These are phyloP conservation scores for Melanostigma gelatinosum DNA, from an alignment of 2,113 vertebrate species.

Conservation along the genomic window DNA sequence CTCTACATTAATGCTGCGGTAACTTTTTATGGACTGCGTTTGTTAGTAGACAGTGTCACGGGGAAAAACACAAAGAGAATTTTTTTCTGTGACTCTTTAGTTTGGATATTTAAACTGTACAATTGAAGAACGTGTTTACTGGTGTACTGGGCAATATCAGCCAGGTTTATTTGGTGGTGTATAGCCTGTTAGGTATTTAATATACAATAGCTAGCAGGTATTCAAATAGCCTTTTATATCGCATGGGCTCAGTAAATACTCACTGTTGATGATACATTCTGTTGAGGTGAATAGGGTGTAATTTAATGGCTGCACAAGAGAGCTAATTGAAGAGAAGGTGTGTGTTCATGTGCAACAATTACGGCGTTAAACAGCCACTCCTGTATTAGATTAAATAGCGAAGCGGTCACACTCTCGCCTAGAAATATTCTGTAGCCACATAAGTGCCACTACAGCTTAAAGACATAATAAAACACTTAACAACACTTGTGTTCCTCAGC, in stretches of 20 bases:
- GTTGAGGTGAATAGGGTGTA: conserved; percentile 53
- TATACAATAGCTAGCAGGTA: conserved; percentile 42
- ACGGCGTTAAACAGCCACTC: conserved; percentile 60
- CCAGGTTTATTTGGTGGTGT: conserved; percentile 14
- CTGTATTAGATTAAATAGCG: conserved; percentile 67
- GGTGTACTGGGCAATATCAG: conserved; percentile 28
- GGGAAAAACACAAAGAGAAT: conserved; percentile 12
- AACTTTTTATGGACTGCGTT: conserved; percentile 66
- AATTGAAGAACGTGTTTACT: conserved; percentile 21
- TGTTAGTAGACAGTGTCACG: conserved; percentile 31
- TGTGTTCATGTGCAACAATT: conserved; percentile 67
- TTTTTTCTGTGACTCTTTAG: conserved; percentile 29
- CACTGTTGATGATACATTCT: conserved; percentile 58
- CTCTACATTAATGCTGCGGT: conserved; percentile 58
- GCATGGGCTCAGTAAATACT: conserved; percentile 54
- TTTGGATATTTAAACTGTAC: not conserved
- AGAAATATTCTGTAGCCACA: conserved; percentile 54
- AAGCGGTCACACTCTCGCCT: conserved; percentile 58
- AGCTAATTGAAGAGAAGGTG: conserved; percentile 65
- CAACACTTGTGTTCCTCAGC: conserved; percentile 10
- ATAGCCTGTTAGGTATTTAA: conserved; percentile 46
- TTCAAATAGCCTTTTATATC: conserved; percentile 54
- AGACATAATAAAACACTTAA: conserved; percentile 48
- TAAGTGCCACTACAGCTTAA: conserved; percentile 28
- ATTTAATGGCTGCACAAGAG: conserved; percentile 64